Conservation (phyloP, 1,140 invertebrate species). For the Lutraria rhynchaena region DNA sequence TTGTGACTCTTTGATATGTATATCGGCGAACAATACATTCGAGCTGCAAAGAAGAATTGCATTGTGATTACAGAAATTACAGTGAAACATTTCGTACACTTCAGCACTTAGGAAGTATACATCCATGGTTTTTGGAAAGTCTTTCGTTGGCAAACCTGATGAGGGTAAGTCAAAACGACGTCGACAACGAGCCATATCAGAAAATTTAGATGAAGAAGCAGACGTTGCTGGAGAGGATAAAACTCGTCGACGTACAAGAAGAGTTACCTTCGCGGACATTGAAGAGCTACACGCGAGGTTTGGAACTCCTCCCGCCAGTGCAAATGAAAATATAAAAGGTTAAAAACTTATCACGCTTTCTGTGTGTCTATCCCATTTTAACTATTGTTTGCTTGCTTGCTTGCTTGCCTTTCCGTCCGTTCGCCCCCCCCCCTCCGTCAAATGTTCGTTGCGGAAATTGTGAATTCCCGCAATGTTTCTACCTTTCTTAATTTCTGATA, state of each 20-base stretch:
- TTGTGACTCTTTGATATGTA: too few species aligned
- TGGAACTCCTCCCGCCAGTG: neutral
- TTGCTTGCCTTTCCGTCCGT: too few species aligned
- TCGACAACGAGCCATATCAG: conserved; percentile 18
- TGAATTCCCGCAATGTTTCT: too few species aligned
- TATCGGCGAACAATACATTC: too few species aligned
- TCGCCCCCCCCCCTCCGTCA: too few species aligned
- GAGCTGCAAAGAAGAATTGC: too few species aligned
- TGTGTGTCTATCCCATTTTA: neutral
- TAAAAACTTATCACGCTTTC: neutral
- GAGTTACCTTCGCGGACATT: conserved; percentile 42
- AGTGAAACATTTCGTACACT: too few species aligned
- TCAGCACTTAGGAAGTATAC: conserved; percentile 9
- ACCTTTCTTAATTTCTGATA: too few species aligned
- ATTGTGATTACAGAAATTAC: too few species aligned
- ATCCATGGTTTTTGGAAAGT: neutral
- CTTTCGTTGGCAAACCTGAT: neutral
- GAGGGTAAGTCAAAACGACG: neutral
- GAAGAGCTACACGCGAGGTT: conserved; percentile 24
- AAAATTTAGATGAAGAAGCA: neutral
- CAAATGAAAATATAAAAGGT: neutral
- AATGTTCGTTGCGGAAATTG: too few species aligned
- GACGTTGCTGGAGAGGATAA: neutral
- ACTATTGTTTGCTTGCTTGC: neutral
- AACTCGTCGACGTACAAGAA: neutral